Base-by-base conservation (phyloP, 1,140 invertebrate genomes). In the Drosophila rufa region DNA sequence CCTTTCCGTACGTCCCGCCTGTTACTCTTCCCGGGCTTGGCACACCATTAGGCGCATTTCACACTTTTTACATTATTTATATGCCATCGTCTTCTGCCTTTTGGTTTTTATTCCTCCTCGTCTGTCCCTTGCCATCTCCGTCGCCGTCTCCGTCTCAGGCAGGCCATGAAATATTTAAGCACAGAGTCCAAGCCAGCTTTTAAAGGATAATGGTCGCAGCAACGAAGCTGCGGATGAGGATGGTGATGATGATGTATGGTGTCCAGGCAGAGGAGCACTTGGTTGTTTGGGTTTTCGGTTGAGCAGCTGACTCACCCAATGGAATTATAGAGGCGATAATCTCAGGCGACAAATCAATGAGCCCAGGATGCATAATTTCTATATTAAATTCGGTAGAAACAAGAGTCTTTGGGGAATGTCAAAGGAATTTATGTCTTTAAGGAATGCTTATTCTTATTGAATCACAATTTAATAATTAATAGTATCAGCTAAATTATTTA, bases 21-120 rank as follows among this genome's bases (percentile, higher is more conserved):
- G 53, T 50, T 40, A 19, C 74, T 67, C 55, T 14, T 22, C 46
- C 3, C 46, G 70, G 65, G 51, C 82, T 79, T 76, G 80, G 82
- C 82, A 90, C 82, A 65, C 85, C 85, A 90, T 90, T 90, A 90
- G 85, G 85, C 85, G 86, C 85, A 77, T 90, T 90, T 85, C 85
- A 85, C 86, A 90, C 85, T 90, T 82, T 82, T 79, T 91, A 89
- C 81, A 90, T 90, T 90, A 90, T 90, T 90, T 90, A 90, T 90
- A 71, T 79, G 73, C 46, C 74, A 51, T 58, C 73, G 71, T 75
- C 75, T 69, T 75, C 55, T 79, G 73, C 69, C 76, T 73, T 78
- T 55, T 60, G 58, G 51, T 68, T 60, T 76, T 64, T 62, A 68
- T 61, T 79, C 33, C 40, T 17, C 53, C 7, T 38, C 53, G 56